Conservation (phyloP, 2,113 vertebrate genomes). For the Tautogolabrus adspersus region DNA sequence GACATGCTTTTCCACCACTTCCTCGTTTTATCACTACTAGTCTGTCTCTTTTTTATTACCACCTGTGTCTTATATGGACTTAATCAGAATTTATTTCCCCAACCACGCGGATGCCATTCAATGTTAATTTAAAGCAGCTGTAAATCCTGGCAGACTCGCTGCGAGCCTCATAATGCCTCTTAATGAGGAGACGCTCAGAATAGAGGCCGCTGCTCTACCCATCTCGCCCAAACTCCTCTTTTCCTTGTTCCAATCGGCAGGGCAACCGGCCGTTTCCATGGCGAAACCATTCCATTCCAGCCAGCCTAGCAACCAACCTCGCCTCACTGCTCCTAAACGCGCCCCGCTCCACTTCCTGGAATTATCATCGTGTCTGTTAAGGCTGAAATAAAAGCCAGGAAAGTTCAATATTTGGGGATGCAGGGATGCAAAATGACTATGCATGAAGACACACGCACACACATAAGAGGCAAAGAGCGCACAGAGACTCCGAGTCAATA, state of each 20-base stretch:
- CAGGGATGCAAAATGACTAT: neutral
- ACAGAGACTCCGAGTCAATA: neutral
- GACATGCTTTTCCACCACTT: neutral
- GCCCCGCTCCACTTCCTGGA: conserved; percentile 33
- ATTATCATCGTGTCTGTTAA: conserved; percentile 29
- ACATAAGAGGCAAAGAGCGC: neutral
- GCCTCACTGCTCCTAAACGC: conserved; percentile 50
- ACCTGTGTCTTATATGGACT: conserved; percentile 4
- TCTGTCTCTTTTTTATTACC: neutral
- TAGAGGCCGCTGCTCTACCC: conserved; percentile 31
- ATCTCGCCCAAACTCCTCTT: conserved; percentile 31
- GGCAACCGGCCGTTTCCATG: conserved; percentile 70
- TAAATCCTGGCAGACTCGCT: conserved; percentile 40
- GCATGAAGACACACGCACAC: conserved; percentile 4
- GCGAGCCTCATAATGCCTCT: conserved; percentile 46
- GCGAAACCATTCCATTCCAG: conserved; percentile 74
- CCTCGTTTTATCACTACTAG: neutral
- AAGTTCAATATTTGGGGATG: conserved; percentile 67
- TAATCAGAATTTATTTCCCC: conserved; percentile 46
- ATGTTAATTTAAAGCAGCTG: conserved; percentile 28
- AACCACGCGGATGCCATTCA: conserved; percentile 16
- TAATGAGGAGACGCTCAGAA: conserved; percentile 51
- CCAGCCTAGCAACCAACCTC: conserved; percentile 76
- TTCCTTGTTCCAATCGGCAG: conserved; percentile 28
- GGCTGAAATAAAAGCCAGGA: conserved; percentile 39